Conservation (phyloP, 2,113 vertebrate genomes). For the Rhombomys opimus region DNA sequence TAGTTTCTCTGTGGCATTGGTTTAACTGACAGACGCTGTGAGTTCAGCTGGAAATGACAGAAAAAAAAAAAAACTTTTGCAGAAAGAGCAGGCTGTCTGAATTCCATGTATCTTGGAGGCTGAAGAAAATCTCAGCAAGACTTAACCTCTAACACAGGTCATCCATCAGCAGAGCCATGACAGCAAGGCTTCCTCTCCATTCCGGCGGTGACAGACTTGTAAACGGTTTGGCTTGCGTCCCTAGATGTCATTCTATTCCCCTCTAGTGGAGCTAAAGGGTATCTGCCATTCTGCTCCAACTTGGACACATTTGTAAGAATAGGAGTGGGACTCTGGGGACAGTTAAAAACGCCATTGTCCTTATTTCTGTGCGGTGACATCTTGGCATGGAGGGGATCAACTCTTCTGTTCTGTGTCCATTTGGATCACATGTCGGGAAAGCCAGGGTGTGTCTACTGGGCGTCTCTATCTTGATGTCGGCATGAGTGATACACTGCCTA, state of each 20-base stretch:
- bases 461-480: neutral
- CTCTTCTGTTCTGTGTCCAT: neutral
- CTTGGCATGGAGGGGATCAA: neutral
- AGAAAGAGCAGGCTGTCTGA: neutral
- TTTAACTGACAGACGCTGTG: neutral
- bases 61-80: neutral
- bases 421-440: neutral
- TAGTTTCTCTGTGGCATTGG: neutral
- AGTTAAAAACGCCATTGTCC: neutral
- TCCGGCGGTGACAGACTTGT: fast-evolving
- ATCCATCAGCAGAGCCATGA: neutral
- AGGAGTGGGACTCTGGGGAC: neutral
- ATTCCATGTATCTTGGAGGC: neutral
- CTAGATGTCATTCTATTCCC: constrained; percentile 73
- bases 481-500: too few relatives aligned
- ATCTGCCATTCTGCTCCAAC: neutral
- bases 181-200: fast-evolving
- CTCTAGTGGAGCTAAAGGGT: constrained; percentile 77
- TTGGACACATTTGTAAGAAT: neutral
- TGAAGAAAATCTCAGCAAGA: neutral
- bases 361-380: neutral
- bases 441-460: neutral
- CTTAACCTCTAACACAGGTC: neutral
- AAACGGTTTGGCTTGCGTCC: neutral
- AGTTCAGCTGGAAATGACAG: constrained; percentile 1